Conservation (phyloP, 2,888 invertebrate genomes). For the Plebejus anna region DNA sequence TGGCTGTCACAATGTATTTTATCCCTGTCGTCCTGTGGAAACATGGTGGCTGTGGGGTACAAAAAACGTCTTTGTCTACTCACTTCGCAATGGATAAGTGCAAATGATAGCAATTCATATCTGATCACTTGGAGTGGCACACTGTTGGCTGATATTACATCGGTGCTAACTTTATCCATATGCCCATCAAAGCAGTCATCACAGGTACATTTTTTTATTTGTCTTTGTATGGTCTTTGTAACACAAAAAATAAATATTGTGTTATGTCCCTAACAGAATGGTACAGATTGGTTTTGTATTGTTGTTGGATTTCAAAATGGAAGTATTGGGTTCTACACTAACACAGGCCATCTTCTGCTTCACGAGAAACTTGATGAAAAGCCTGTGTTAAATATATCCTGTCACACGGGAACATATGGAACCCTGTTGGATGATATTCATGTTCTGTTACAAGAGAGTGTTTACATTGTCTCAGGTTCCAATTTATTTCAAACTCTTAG, state of each 20-base stretch:
- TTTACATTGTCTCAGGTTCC: conserved; percentile 87
- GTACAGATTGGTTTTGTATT: conserved; percentile 96
- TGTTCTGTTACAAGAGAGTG: conserved; percentile 84
- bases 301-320: conserved; percentile 93
- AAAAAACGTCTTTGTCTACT: conserved; percentile 65
- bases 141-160: conserved; percentile 61
- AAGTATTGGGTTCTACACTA: conserved; percentile 92
- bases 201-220: conserved; percentile 52
- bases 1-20: conserved; percentile 70
- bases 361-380: conserved; percentile 92
- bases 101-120: conserved; percentile 64
- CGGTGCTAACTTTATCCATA: conserved; percentile 60
- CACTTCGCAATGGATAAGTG: conserved; percentile 71
- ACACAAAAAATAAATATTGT: too few species aligned
- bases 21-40: conserved; percentile 70
- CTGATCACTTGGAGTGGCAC: conserved; percentile 73
- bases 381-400: conserved; percentile 88
- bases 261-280: conserved; percentile 66
- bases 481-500: conserved; percentile 89
- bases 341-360: conserved; percentile 89
- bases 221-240: neutral
- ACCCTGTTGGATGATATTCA: conserved; percentile 84
- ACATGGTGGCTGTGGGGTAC: conserved; percentile 62
- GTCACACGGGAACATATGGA: conserved; percentile 82
- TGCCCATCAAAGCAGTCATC: conserved; percentile 70